A percentile compares a stretch with the other conserved stretches of the same genome.
Evolutionary conservation across 2,797 vertebrate genomes (phyloP).

Genomic region (Melanotaenia maccullochi): DNA sequence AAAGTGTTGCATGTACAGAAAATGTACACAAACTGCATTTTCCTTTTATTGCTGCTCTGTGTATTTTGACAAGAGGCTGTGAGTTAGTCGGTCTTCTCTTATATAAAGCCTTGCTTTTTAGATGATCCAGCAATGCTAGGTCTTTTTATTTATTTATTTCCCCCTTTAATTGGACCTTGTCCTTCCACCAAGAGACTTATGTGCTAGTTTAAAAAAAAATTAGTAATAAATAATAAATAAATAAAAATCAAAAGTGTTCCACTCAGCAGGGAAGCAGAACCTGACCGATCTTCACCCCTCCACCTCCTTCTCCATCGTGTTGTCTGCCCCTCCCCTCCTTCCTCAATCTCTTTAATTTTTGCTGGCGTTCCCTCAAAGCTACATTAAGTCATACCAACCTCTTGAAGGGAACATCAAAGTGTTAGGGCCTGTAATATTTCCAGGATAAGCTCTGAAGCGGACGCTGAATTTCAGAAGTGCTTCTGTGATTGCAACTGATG

Average conservation of each 20-base stretch:
- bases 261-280: constrained; percentile 60
- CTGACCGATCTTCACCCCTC: constrained; percentile 53
- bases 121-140: constrained; percentile 73
- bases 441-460: constrained; percentile 32
- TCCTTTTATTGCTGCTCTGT: constrained; percentile 65
- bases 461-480: constrained; percentile 49
- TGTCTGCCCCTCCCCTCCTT: constrained; percentile 38
- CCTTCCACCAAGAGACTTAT: constrained; percentile 55
- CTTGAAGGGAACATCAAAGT: constrained; percentile 81
- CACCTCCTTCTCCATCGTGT: constrained; percentile 23
- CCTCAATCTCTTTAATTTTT: constrained; percentile 62
- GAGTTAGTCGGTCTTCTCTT: constrained; percentile 65
- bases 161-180: constrained; percentile 74
- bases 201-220: constrained; percentile 38
- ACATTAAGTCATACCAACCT: constrained; percentile 74
- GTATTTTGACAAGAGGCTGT: constrained; percentile 64
- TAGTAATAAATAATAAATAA: background rate
- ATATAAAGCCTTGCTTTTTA: constrained; percentile 69
- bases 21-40: constrained; percentile 65
- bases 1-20: constrained; percentile 58
- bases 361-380: constrained; percentile 67
- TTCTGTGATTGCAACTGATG: constrained; percentile 58
- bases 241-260: constrained; percentile 37
- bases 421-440: constrained; percentile 71
- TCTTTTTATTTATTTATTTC: constrained; percentile 52